phyloP scores from a whole-genome alignment of 2,888 invertebrate genomes.

The Exephanes ischioxanthus region DNA sequence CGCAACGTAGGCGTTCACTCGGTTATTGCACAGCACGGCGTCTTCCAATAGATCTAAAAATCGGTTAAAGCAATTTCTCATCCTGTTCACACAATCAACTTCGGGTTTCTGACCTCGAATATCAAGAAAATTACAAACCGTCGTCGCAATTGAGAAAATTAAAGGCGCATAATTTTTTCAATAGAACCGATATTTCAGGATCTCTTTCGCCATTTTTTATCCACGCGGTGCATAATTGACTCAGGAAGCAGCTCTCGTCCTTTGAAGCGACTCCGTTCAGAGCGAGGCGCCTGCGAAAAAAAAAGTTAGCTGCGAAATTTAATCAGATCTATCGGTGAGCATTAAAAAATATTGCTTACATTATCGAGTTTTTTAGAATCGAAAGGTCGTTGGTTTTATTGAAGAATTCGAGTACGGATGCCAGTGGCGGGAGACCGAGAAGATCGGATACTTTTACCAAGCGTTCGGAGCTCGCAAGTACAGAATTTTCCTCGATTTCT shows the following conservation, averaged over 20 bases:
- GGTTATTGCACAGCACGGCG: conserved; percentile 33
- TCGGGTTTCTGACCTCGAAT: not conserved
- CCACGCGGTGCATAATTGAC: conserved; percentile 59
- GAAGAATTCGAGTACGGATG: conserved; percentile 71
- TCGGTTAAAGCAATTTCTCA: not conserved
- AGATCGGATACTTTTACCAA: conserved; percentile 72
- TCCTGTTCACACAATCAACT: not conserved
- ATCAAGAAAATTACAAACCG: conserved; percentile 26
- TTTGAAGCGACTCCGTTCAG: conserved; percentile 44
- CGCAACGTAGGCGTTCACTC: conserved; percentile 55
- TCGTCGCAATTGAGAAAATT: conserved; percentile 51
- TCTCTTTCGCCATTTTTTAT: conserved; percentile 56
- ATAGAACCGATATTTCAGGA: conserved; percentile 43
- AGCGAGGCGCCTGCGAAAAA: conserved; percentile 34
- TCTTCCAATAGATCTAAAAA: conserved; percentile 50
- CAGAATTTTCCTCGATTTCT: conserved; percentile 51
- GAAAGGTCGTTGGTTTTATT: conserved; percentile 64
- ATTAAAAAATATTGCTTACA: conserved; percentile 66
- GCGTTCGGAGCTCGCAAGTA: conserved; percentile 63
- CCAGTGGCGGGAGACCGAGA: conserved; percentile 71
- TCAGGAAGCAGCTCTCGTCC: conserved; percentile 55
- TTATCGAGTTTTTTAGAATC: conserved; percentile 70
- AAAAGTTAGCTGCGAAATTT: not conserved
- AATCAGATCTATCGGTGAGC: not conserved
- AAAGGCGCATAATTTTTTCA: conserved; percentile 61